These are phyloP conservation scores for Zoroaster sp. DNA, from an alignment of 53 echinoderm and acorn worm genomes.

Conservation along the genomic window DNA sequence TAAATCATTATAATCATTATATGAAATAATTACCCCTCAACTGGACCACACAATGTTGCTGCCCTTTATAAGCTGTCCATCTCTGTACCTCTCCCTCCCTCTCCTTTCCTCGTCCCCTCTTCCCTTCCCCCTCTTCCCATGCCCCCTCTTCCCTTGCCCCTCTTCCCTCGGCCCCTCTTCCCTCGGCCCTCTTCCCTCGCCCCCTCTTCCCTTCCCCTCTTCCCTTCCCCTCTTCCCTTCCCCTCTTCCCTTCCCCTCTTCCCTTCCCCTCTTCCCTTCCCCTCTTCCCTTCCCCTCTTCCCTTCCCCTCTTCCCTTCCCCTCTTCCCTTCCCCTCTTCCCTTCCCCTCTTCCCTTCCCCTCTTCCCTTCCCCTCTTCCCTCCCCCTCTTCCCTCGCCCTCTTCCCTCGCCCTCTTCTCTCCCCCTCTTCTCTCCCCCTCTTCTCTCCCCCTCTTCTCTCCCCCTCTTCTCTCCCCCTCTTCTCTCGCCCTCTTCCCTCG, in stretches of 20 bases:
- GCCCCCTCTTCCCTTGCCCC: not conserved
- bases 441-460: not conserved
- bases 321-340: not conserved
- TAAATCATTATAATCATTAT: too few relatives aligned
- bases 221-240: not conserved
- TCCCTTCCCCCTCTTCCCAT: not conserved
- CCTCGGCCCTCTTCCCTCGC: not conserved
- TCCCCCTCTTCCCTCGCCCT: not conserved
- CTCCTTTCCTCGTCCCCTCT: not conserved
- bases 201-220: not conserved
- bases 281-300: not conserved
- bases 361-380: not conserved
- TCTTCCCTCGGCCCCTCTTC: not conserved
- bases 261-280: not conserved
- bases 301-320: not conserved
- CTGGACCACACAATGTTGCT: not conserved
- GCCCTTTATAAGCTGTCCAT: not conserved
- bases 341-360: not conserved
- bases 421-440: not conserved
- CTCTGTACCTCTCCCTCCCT: not conserved
- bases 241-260: not conserved
- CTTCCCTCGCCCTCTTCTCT: too few relatives aligned
- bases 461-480: not conserved
- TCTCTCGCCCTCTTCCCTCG: too few relatives aligned
- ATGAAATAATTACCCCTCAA: too few relatives aligned